Percentiles rank a stretch among this genome's conserved stretches.
Evolutionary conservation across 1,140 invertebrate species (phyloP).

Genomic region (Teleopsis dalmanni): DNA sequence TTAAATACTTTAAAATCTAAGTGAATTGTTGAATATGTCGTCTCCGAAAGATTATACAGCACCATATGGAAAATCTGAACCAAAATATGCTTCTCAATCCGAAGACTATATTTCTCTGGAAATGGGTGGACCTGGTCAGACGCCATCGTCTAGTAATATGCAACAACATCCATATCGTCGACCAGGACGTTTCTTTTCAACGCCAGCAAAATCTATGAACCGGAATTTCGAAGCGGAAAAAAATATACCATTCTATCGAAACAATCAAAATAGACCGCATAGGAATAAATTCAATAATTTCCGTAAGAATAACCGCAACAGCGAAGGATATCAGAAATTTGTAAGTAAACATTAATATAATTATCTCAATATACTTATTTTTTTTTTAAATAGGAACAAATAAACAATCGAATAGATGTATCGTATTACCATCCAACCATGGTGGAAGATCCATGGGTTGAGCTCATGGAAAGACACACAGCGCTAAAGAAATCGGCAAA

Average conservation of each 20-base stretch:
- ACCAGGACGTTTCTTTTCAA: neutral
- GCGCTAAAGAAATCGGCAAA: constrained; percentile 17
- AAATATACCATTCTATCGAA: neutral
- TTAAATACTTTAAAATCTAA: no score
- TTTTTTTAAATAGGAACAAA: constrained; percentile 1
- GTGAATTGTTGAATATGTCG: no score
- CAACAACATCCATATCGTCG: neutral
- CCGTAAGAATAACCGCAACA: neutral
- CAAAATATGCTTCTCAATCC: constrained; percentile 6
- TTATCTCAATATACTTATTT: neutral
- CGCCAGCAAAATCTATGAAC: neutral
- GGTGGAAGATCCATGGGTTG: constrained; percentile 37
- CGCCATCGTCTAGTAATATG: neutral
- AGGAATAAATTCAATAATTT: neutral
- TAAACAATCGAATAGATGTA: neutral
- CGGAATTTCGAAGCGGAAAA: neutral
- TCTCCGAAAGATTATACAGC: constrained; percentile 7
- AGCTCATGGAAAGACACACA: constrained; percentile 27
- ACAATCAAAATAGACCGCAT: constrained; percentile 2
- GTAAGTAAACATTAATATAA: neutral
- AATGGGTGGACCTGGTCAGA: constrained; percentile 3
- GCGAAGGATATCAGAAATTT: neutral
- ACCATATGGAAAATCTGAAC: constrained; percentile 4
- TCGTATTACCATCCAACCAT: constrained; percentile 31
- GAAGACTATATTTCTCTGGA: constrained; percentile 12